Evolutionary conservation across 2,888 invertebrate genomes (phyloP).

Genomic region (Metellina segmentata): DNA sequence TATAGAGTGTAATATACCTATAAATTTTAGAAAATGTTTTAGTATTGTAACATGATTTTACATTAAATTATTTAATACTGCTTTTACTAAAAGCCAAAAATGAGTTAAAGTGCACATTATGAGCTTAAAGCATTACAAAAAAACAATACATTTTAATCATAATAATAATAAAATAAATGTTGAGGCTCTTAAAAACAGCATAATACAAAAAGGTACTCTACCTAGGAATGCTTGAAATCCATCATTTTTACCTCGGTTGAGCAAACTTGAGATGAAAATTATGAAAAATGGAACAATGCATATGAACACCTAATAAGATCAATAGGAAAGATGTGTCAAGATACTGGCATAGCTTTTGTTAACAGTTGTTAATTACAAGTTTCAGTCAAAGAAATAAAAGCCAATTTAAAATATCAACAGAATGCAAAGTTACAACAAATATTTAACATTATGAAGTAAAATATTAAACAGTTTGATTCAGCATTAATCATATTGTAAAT

Average conservation of each 20-base stretch:
- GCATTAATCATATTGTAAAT: no score
- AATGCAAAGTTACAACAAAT: no score
- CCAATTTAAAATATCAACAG: no score
- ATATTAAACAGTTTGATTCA: no score
- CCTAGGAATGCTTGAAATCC: constrained; percentile 85
- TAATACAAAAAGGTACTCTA: constrained; percentile 35
- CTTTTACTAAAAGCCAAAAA: not conserved
- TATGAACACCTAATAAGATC: constrained; percentile 83
- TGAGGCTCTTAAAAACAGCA: no score
- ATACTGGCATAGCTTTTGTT: not conserved
- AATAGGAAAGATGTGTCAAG: not conserved
- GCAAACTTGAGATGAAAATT: constrained; percentile 83
- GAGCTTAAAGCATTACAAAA: not conserved
- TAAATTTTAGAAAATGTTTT: no score
- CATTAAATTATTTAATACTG: not conserved
- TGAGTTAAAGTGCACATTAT: not conserved
- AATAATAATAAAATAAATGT: not conserved
- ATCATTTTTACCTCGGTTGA: constrained; percentile 85
- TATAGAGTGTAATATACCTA: no score
- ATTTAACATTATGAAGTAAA: no score
- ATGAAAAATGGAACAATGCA: constrained; percentile 85
- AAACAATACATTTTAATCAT: not conserved
- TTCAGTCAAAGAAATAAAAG: no score
- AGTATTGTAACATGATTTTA: not conserved
- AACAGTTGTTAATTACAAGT: no score